phyloP scores from a whole-genome alignment of 1,140 invertebrate genomes.

The Episyrphus balteatus region DNA sequence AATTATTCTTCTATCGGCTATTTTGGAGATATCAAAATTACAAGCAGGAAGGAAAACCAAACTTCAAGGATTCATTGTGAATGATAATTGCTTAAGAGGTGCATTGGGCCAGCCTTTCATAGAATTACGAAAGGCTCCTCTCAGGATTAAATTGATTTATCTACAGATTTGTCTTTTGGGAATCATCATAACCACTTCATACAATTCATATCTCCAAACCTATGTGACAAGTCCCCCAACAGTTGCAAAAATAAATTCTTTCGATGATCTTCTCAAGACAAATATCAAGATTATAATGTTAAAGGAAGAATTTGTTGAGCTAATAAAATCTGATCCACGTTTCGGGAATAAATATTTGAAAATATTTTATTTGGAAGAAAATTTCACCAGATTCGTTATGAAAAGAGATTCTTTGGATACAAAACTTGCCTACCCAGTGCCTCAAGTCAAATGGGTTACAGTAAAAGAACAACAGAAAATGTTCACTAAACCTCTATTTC shows the following conservation, averaged over 20 bases:
- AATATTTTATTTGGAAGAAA: constrained; percentile 18
- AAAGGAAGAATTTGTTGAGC: constrained; percentile 24
- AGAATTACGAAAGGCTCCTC: too few species aligned
- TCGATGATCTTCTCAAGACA: constrained; percentile 22
- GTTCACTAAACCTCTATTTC: constrained; percentile 20
- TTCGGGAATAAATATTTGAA: constrained; percentile 18
- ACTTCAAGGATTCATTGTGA: too few species aligned
- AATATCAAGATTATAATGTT: constrained; percentile 16
- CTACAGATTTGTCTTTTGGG: too few species aligned
- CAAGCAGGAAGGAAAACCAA: too few species aligned
- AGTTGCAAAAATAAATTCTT: constrained; percentile 10
- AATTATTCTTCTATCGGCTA: constrained; percentile 13
- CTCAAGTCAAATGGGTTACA: constrained; percentile 18
- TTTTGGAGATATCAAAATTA: constrained; percentile 1
- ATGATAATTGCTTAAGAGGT: too few species aligned
- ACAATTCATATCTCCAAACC: constrained; percentile 28
- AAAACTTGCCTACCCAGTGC: constrained; percentile 20
- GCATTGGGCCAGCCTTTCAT: too few species aligned
- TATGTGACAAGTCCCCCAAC: constrained; percentile 26
- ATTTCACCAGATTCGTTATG: constrained; percentile 13
- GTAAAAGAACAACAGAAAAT: constrained; percentile 24
- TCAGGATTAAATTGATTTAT: too few species aligned
- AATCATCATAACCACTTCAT: constrained; percentile 27
- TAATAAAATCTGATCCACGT: constrained; percentile 11
- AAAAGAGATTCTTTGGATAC: constrained; percentile 18